Conservation (phyloP, 1,140 invertebrate genomes). For the Sipha flava region DNA sequence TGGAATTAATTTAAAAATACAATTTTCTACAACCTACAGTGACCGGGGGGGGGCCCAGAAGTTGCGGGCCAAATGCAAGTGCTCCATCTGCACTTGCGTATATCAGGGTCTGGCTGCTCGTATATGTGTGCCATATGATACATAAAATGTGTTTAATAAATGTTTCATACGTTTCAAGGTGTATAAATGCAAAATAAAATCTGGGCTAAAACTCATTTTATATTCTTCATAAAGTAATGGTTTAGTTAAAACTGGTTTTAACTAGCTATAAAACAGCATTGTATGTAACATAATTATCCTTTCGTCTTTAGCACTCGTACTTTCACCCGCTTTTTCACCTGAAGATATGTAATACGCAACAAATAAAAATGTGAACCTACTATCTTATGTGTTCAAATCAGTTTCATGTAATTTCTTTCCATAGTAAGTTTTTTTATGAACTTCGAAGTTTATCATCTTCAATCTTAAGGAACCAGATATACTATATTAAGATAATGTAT, state of each 20-base stretch:
- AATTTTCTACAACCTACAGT: no score
- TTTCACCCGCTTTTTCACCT: conserved; percentile 24
- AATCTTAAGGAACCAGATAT: no score
- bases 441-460: no score
- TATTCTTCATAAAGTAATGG: neutral
- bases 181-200: neutral
- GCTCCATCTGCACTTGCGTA: no score
- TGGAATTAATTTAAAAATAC: no score
- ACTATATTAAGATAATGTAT: no score
- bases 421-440: neutral
- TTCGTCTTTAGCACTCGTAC: conserved; percentile 28
- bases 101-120: no score
- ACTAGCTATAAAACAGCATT: neutral
- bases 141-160: neutral
- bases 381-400: neutral
- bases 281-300: conserved; percentile 32
- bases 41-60: no score
- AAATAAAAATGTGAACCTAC: neutral
- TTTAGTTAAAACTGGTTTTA: conserved; percentile 22
- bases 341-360: conserved; percentile 16
- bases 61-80: no score
- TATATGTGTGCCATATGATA: no score
- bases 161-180: neutral
- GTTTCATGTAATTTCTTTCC: neutral
- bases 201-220: neutral